A percentile compares a stretch with the other conserved stretches of the same genome.
These are phyloP conservation scores for Sander lucioperca DNA, from an alignment of 2,113 vertebrate genomes.

Conservation along the genomic window DNA sequence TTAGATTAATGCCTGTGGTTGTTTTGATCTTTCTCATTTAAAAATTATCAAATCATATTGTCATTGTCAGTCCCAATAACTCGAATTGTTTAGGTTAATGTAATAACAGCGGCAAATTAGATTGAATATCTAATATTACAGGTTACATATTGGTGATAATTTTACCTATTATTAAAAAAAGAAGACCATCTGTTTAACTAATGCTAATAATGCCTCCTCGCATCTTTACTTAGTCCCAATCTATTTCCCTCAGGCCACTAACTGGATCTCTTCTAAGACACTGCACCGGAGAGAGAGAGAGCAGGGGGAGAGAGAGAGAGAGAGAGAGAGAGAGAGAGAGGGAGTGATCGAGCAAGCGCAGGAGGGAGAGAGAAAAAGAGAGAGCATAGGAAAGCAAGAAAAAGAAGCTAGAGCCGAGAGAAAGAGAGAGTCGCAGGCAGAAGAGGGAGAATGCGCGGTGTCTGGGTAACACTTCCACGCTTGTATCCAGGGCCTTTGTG, in stretches of 20 bases:
- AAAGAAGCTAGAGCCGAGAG: constrained; percentile 65
- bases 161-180: not conserved
- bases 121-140: constrained; percentile 4
- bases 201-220: constrained; percentile 43
- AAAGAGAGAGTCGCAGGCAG: constrained; percentile 74
- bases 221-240: constrained; percentile 74
- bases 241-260: constrained; percentile 76
- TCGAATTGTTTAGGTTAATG: constrained; percentile 2
- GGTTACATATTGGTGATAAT: not conserved
- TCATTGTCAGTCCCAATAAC: not conserved
- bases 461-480: constrained; percentile 85
- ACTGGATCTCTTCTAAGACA: constrained; percentile 81
- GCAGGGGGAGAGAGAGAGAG: constrained; percentile 35
- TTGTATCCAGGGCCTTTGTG: constrained; percentile 87
- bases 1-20: constrained; percentile 23
- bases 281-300: constrained; percentile 73
- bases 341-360: constrained; percentile 27
- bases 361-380: constrained; percentile 54
- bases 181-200: constrained; percentile 14
- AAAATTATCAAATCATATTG: not conserved
- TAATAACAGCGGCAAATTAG: constrained; percentile 1
- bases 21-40: constrained; percentile 2
- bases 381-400: constrained; percentile 61
- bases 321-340: constrained; percentile 43
- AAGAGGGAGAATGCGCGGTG: constrained; percentile 85